Base-by-base conservation (phyloP, 2,113 vertebrate genomes). In the Grammomys dolichurus region DNA sequence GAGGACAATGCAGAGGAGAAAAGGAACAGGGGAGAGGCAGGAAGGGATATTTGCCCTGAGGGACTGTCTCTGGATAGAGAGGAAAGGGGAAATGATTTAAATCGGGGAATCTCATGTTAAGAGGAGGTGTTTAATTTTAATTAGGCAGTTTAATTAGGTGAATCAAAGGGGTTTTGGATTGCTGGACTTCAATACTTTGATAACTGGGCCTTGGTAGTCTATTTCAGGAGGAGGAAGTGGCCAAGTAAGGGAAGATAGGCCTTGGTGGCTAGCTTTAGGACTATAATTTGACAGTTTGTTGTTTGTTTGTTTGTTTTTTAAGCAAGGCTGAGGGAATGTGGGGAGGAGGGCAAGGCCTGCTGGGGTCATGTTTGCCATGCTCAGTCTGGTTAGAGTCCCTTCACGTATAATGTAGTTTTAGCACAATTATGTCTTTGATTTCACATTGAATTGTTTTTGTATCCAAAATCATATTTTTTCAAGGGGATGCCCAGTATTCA, bases 361-460 rank as follows among this genome's bases (percentile, higher is more conserved):
- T 20, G n/a, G 72, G n/a, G 20, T 40, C 19, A 5, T 73, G n/a
- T 40, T 40, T 73, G n/a, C n/a, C 19, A 22, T 2, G n/a, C 20
- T 43, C 8, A 3, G n/a, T 8, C n/a, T 40, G 19, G n/a, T n/a
- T 19, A 73, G 72, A 73, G 72, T 40, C 72, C 72, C 72, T 73
- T 43, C 63, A 87, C 87, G 5, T 2, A 40, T 78, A 73, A 40
- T 85, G 12, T 46, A 82, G 8, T 73, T 92, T 80, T 33, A 84
- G 63, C 54, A 60, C 33, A 81, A 13, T 58, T 81, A 72, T 6
- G 31, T 91, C 60, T 91, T 89, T 84, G 51, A 94, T 85, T 90
- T 63, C 54, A 77, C 24, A 67, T 93, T 89, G 16, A 88, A 80
- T 85, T 88, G 78, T 73, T 65, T 94, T 87, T 65, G 12, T 96